A percentile compares a stretch with the other conserved stretches of the same genome.
Evolutionary conservation across 2,113 vertebrate species (phyloP).

Genomic region (Oreochromis tanganicae): DNA sequence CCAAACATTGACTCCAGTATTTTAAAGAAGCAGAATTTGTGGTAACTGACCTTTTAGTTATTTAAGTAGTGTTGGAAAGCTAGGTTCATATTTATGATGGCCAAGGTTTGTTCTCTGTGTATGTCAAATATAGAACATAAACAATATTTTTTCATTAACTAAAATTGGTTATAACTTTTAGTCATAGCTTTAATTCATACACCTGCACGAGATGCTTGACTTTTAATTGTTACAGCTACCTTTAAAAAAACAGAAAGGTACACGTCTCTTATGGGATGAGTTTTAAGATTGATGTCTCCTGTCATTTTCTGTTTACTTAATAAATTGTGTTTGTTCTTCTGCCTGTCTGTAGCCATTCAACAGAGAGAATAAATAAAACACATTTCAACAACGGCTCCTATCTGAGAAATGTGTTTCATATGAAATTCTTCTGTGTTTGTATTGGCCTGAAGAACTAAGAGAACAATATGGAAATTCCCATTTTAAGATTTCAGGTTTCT

Average conservation of each 20-base stretch:
- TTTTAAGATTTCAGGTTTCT: slow-evolving; percentile 50
- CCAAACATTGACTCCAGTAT: not conserved
- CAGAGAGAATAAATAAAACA: not conserved
- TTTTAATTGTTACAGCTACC: not conserved
- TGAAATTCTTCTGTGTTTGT: not conserved
- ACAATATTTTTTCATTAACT: not conserved
- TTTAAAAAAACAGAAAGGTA: not conserved
- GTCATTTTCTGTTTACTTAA: not conserved
- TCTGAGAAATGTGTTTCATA: not conserved
- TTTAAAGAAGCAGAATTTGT: not conserved
- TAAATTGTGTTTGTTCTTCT: not conserved
- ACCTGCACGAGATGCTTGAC: not conserved
- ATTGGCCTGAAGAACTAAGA: not conserved
- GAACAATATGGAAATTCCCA: slow-evolving; percentile 44
- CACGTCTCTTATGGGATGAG: not conserved
- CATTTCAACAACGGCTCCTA: not conserved
- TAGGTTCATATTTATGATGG: not conserved
- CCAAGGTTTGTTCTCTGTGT: not conserved
- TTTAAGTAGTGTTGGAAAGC: not conserved
- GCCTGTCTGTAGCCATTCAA: not conserved
- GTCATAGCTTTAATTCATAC: not conserved
- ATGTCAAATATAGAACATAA: not conserved
- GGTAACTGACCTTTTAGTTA: not conserved
- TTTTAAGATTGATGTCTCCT: not conserved
- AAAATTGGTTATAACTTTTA: not conserved